Conservation (phyloP, 2,888 invertebrate species). For the Limulus polyphemus region DNA sequence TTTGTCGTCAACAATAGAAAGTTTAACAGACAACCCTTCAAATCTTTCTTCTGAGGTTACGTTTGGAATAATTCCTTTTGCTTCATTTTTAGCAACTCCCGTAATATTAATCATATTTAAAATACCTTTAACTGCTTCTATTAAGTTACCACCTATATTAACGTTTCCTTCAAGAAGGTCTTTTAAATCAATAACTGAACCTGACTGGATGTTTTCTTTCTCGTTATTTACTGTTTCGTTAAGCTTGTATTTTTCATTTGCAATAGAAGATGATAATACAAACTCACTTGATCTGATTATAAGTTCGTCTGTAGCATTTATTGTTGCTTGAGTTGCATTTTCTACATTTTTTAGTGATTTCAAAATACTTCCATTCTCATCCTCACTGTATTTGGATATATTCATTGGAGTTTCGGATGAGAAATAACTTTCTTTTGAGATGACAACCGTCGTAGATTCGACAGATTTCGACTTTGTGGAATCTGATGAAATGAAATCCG, state of each 20-base stretch:
- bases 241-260: not conserved
- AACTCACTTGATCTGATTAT: not conserved
- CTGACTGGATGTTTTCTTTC: constrained; percentile 20
- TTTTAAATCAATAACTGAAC: constrained; percentile 26
- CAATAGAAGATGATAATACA: constrained; percentile 14
- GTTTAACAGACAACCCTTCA: too few relatives aligned
- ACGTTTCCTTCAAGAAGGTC: constrained; percentile 25
- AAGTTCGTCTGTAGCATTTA: too few relatives aligned
- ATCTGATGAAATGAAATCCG: constrained; percentile 19
- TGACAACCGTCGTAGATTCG: not conserved
- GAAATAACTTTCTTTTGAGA: not conserved
- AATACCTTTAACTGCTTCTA: constrained; percentile 28
- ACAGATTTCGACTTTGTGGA: not conserved
- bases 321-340: too few relatives aligned
- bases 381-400: too few relatives aligned
- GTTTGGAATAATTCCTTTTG: too few relatives aligned
- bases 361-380: too few relatives aligned
- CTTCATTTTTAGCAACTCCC: too few relatives aligned
- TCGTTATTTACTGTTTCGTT: not conserved
- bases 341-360: too few relatives aligned
- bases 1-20: too few relatives aligned
- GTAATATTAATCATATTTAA: constrained; percentile 23
- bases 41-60: too few relatives aligned
- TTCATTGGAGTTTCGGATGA: too few relatives aligned
- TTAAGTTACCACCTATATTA: constrained; percentile 27